Conservation (phyloP, 2,113 vertebrate species). For the Thryonomys swinderianus region DNA sequence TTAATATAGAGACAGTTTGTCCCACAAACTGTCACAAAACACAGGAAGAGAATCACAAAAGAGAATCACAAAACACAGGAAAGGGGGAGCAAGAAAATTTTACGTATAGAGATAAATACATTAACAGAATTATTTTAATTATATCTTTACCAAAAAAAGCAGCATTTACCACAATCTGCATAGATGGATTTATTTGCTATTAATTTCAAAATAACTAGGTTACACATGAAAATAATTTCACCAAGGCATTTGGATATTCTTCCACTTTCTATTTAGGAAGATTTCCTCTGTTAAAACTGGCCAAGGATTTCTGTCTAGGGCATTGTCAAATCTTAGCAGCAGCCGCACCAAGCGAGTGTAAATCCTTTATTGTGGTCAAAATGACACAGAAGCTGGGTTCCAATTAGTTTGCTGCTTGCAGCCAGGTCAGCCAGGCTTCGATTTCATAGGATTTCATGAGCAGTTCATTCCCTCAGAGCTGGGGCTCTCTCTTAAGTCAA, state of each 20-base stretch:
- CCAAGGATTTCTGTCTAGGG: not conserved
- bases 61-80: not conserved
- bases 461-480: not conserved
- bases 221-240: not conserved
- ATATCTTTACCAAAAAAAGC: constrained; percentile 42
- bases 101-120: constrained; percentile 2
- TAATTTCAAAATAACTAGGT: constrained; percentile 2
- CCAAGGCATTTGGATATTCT: not conserved
- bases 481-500: not conserved
- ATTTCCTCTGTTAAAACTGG: not conserved
- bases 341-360: not conserved
- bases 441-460: not conserved
- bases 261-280: not conserved
- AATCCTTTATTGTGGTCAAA: not conserved
- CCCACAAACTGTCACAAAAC: too few species aligned
- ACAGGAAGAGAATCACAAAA: not conserved
- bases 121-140: not conserved
- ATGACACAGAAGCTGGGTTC: not conserved
- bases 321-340: not conserved
- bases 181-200: not conserved
- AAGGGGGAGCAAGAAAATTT: constrained; percentile 20
- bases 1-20: constrained; percentile 35
- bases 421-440: not conserved
- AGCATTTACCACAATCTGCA: not conserved
- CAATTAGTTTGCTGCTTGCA: not conserved